Evolutionary conservation across 2,888 invertebrate genomes (phyloP).

Genomic region (Nomada fabriciana): DNA sequence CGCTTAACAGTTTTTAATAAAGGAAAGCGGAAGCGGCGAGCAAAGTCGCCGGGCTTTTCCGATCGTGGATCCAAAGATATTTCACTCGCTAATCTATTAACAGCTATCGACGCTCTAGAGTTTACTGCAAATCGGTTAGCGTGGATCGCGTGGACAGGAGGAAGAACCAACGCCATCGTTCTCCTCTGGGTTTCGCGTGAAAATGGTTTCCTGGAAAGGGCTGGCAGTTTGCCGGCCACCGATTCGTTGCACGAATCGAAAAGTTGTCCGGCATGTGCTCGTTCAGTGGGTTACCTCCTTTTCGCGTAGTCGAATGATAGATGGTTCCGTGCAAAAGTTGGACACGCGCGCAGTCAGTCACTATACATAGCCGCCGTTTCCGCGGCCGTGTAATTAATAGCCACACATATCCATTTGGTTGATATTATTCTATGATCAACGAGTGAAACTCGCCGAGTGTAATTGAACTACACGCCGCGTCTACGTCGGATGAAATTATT

Average conservation of each 20-base stretch:
- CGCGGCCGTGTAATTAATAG: conserved; percentile 61
- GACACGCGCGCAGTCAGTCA: conserved; percentile 24
- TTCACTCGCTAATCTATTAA: no score
- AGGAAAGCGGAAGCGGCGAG: neutral
- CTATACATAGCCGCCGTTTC: conserved; percentile 38
- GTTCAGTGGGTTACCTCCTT: neutral
- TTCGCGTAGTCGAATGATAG: conserved; percentile 38
- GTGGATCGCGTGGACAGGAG: no score
- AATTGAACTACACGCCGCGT: conserved; percentile 49
- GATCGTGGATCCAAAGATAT: no score
- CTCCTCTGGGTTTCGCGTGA: no score
- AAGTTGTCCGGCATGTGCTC: conserved; percentile 18
- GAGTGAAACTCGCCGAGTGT: conserved; percentile 52
- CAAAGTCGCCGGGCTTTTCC: no score
- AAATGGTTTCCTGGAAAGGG: no score
- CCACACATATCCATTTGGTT: conserved; percentile 50
- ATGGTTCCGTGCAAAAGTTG: conserved; percentile 47
- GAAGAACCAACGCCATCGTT: no score
- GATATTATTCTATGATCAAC: conserved; percentile 65
- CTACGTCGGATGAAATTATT: conserved; percentile 53
- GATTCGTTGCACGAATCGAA: neutral
- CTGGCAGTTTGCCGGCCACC: neutral
- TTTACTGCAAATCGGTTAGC: no score
- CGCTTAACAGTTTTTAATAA: conserved; percentile 49
- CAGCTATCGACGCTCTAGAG: no score